Evolutionary conservation across 2,113 vertebrate species (phyloP).

Genomic region (Semnornis frantzii): DNA sequence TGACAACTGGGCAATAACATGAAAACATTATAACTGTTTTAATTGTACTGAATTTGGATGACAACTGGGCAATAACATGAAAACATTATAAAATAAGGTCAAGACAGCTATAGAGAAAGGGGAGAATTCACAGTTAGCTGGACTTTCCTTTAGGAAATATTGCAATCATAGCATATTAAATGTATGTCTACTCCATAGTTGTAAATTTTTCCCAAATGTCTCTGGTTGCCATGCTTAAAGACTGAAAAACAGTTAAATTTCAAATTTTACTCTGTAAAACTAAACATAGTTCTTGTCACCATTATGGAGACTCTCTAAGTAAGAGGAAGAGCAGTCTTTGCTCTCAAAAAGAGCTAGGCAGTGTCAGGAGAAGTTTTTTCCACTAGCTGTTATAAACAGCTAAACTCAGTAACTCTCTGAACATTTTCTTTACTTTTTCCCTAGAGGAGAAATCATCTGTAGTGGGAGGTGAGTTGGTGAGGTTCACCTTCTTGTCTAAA

Average conservation of each 20-base stretch:
- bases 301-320: background rate
- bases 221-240: constrained; percentile 22
- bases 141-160: constrained; percentile 1
- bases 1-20: background rate
- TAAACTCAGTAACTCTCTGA: background rate
- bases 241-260: constrained; percentile 24
- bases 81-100: background rate
- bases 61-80: background rate
- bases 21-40: background rate
- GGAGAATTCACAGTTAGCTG: background rate
- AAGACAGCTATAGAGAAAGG: background rate
- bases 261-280: background rate
- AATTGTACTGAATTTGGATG: background rate
- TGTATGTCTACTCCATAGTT: background rate
- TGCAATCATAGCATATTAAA: constrained; percentile 35
- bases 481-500: background rate
- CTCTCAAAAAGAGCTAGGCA: background rate
- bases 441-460: background rate
- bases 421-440: background rate
- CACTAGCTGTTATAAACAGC: background rate
- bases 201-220: constrained; percentile 22
- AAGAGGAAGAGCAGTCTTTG: background rate
- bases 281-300: background rate
- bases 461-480: background rate
- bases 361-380: background rate